Percentiles rank a stretch among this genome's conserved stretches.
phyloP scores from a whole-genome alignment of 2,888 invertebrate genomes.

The Diarsia brunnea region DNA sequence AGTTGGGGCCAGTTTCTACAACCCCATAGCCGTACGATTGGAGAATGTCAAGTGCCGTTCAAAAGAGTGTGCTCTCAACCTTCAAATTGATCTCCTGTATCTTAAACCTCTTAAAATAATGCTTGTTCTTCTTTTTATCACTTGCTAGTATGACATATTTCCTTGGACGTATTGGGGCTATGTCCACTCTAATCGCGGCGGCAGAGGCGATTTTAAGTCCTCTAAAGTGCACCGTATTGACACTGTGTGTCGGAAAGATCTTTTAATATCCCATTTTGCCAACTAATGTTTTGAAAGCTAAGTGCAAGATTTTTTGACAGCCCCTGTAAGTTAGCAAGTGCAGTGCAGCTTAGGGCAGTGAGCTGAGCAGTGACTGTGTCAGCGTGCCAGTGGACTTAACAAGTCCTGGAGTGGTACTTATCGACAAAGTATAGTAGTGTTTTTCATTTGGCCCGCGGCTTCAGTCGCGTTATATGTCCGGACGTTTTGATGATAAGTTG shows the following conservation, averaged over 20 bases:
- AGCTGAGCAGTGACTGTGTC: neutral
- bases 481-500: too few relatives aligned
- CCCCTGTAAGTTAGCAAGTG: neutral
- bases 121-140: too few relatives aligned
- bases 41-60: neutral
- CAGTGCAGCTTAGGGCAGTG: neutral
- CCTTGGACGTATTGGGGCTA: too few relatives aligned
- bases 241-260: neutral
- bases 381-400: neutral
- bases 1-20: neutral
- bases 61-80: neutral
- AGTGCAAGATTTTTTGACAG: neutral
- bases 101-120: neutral
- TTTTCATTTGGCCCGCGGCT: too few relatives aligned
- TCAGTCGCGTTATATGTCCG: too few relatives aligned
- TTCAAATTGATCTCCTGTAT: neutral
- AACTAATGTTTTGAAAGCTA: neutral
- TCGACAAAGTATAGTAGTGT: neutral
- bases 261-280: neutral
- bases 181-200: too few relatives aligned
- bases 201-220: too few relatives aligned
- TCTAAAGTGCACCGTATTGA: neutral
- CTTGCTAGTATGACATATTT: too few relatives aligned
- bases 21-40: neutral
- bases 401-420: neutral